Base-by-base conservation (phyloP, 2,113 vertebrate genomes). In the Lophura nycthemera region DNA sequence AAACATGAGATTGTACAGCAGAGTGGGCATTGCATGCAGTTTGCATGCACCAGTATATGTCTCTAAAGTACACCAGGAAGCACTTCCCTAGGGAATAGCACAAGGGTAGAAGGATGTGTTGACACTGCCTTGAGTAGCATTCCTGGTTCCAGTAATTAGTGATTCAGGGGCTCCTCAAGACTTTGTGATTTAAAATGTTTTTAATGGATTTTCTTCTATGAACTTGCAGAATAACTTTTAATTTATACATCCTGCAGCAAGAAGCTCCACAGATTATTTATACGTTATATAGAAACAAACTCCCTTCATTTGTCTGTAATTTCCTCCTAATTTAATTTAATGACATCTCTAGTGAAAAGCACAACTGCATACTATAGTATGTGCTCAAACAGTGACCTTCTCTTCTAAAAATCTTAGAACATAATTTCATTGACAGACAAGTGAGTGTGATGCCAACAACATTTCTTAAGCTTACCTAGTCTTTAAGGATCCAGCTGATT, bases 281-380 rank as follows among this genome's bases (percentile, higher is more conserved):
- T 64, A 29, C 15, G 6, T 22, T 34, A 4, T 30, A 47, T 64
- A 19, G 65, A 84, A 75, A 21, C 56, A 72, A 29, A 9, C 13
- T 82, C n/a, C 36, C 81, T 91, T 64, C 71, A 36, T 92, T 91
- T 84, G 25, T 34, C 43, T 75, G 82, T 13, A 75, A 50, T 52
- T 72, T 74, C 66, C n/a, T 86, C 38, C 25, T 66, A 66, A 77
- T 66, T 95, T 86, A 63, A 71, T 92, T 75, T 79, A 82, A 88
- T 32, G 29, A 72, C 8, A 42, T 16, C 47, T 60, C 52, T 64
- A 78, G 89, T 57, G 40, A 82, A 89, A 89, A 87, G 14, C 52
- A 63, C 6, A 69, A n/a, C 24, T 86, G 30, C 22, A 47, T 66
- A 84, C 0, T 67, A 67, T 32, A 89, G 19, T 38, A 32, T 20